Evolutionary conservation across 1,140 invertebrate genomes (phyloP).

Genomic region (Pseudomyrmex gracilis): DNA sequence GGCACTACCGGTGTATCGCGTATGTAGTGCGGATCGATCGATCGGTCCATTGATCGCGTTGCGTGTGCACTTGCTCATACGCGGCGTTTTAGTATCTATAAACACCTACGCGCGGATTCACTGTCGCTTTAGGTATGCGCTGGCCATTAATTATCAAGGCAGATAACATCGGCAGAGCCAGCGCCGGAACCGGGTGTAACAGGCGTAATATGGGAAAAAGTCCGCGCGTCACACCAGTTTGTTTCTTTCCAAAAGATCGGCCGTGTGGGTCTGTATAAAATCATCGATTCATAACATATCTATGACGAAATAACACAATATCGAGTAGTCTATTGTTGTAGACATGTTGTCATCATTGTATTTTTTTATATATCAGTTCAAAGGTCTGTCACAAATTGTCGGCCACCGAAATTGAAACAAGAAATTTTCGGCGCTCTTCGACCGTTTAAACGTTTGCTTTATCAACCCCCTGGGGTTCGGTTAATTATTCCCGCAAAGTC

Average conservation of each 20-base stretch:
- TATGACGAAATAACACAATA: neutral
- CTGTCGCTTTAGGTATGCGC: constrained; percentile 60
- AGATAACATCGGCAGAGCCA: constrained; percentile 47
- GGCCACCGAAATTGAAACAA: neutral
- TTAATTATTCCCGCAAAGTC: constrained; percentile 71
- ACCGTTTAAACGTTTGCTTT: constrained; percentile 63
- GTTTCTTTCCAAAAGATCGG: neutral
- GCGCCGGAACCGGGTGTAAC: constrained; percentile 20
- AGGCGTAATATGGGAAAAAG: constrained; percentile 45
- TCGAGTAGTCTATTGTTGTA: constrained; percentile 7
- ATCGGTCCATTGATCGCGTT: constrained; percentile 70
- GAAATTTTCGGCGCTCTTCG: constrained; percentile 47
- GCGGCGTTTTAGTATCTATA: constrained; percentile 67
- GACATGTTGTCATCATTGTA: neutral
- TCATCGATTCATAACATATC: too few relatives aligned
- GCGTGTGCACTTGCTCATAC: constrained; percentile 33
- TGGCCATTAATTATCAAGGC: constrained; percentile 56
- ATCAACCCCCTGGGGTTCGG: constrained; percentile 57
- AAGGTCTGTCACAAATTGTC: neutral
- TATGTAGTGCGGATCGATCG: constrained; percentile 52
- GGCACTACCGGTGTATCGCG: constrained; percentile 46
- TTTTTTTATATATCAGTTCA: neutral
- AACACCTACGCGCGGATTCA: constrained; percentile 64
- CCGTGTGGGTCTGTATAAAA: neutral
- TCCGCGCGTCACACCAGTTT: neutral